These are phyloP conservation scores for Megalonaias nervosa DNA, from an alignment of 1,140 invertebrate species.

Conservation along the genomic window DNA sequence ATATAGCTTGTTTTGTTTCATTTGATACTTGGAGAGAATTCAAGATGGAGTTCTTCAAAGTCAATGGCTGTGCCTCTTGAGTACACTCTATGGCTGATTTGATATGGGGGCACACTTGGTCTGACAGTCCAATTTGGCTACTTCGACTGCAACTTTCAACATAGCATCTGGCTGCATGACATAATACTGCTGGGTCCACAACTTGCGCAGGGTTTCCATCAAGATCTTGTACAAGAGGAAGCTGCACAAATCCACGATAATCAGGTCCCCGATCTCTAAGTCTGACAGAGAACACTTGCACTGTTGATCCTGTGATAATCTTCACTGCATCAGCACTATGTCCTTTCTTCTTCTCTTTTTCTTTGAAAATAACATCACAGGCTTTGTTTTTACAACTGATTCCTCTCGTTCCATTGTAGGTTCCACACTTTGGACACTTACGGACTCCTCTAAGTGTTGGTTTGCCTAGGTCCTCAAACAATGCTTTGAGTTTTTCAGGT, in stretches of 20 bases:
- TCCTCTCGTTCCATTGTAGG: slow-evolving; percentile 83
- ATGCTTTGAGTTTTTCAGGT: slow-evolving; percentile 68
- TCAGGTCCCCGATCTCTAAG: slow-evolving; percentile 81
- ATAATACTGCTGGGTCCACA: slow-evolving; percentile 70
- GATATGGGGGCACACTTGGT: slow-evolving; percentile 79
- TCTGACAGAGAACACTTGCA: slow-evolving; percentile 81
- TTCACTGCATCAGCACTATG: slow-evolving; percentile 80
- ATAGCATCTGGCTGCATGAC: slow-evolving; percentile 78
- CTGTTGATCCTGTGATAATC: slow-evolving; percentile 77
- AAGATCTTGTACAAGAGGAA: slow-evolving; percentile 74
- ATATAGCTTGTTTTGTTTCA: slow-evolving; percentile 80
- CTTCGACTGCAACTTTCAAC: slow-evolving; percentile 76
- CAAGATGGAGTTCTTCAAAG: slow-evolving; percentile 79
- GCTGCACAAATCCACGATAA: slow-evolving; percentile 83
- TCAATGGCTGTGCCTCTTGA: slow-evolving; percentile 78
- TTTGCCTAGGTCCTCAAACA: slow-evolving; percentile 79
- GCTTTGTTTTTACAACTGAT: slow-evolving; percentile 84
- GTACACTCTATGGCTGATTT: slow-evolving; percentile 80
- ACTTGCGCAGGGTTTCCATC: slow-evolving; percentile 72
- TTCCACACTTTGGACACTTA: slow-evolving; percentile 86
- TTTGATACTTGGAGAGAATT: slow-evolving; percentile 77
- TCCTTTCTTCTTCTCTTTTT: slow-evolving; percentile 78
- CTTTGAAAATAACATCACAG: slow-evolving; percentile 82
- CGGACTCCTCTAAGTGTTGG: slow-evolving; percentile 81
- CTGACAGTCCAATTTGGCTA: slow-evolving; percentile 45